Conservation (phyloP, 2,888 invertebrate genomes). For the Sepioteuthis lessoniana region DNA sequence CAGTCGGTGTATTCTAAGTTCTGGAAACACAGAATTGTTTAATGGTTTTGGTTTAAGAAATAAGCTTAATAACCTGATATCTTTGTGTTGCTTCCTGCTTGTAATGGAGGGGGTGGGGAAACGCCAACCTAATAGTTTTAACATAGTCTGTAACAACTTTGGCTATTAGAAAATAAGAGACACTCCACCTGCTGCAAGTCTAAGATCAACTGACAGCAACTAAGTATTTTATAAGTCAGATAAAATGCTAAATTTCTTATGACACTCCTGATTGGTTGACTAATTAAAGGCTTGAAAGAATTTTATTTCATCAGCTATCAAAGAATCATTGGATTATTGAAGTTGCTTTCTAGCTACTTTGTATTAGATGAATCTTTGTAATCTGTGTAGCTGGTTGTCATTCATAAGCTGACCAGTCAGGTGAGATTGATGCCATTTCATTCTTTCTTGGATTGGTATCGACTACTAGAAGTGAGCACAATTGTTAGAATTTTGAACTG, state of each 20-base stretch:
- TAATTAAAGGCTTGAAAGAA: background rate
- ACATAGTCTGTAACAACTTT: background rate
- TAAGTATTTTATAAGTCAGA: background rate
- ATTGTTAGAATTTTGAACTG: background rate
- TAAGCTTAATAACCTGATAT: background rate
- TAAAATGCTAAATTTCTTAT: background rate
- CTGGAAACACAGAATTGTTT: no score
- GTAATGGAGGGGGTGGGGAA: no score
- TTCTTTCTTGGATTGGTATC: background rate
- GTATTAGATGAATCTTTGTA: background rate
- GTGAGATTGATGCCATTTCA: background rate
- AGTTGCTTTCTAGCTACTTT: background rate
- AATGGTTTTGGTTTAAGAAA: background rate
- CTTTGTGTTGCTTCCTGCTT: no score
- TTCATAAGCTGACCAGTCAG: background rate
- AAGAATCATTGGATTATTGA: background rate
- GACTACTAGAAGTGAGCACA: background rate
- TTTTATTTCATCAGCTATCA: background rate
- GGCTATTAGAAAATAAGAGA: background rate
- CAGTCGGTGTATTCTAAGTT: no score
- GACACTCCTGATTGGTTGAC: background rate
- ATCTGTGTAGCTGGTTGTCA: background rate
- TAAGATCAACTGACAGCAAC: background rate
- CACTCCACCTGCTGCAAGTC: background rate
- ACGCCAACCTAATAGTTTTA: no score